Base-by-base conservation (phyloP, 1,140 invertebrate genomes). In the Drosophila pruinosa region DNA sequence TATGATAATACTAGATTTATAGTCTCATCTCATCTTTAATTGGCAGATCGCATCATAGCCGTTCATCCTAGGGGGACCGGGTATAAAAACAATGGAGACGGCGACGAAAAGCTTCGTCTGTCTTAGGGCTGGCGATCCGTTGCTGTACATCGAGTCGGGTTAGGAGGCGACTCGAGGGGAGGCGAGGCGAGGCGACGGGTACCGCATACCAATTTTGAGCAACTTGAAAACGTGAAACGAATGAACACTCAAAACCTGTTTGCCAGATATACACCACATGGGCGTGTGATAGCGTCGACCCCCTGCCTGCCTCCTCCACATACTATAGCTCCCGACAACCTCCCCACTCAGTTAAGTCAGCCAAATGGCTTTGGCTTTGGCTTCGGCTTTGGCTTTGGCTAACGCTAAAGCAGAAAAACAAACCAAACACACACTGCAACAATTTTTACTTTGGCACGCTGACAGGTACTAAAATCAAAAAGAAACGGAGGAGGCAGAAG, bases 221-320 rank as follows among this genome's bases (percentile, higher is more conserved):
- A 68, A 71, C 74, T 78, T 72, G 62, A 88, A 86, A 86, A 81
- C 81, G 69, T 74, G 82, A 86, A 86, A 68, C 82, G 81, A 86
- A 82, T 88, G 78, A 86, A 86, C 88, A 86, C 82, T 86, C 82
- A 81, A 65, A 86, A 86, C 81, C 54, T 59, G 81, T 86, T 86
- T 68, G 7, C 24, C 45, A 38, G 10, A 52, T 22, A 19, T 14
- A 45, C 62, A 34, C 21, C 28, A 39, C 52, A 56, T 36, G 39
- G 57, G 70, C 53, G 71, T 76, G 75, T 72, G 68, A 64, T 70
- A 14, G 62, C 41, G 0, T n/a, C 14, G 12, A 4, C 24, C 38
- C 39, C 19, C 7, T 28, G 17, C 12, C 26, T 41, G 7, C 8
- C 36, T 6, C 21, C n/a, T n/a, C n/a, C n/a, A n/a, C n/a, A n/a